These are phyloP conservation scores for Temnopleurus reevesii DNA, from an alignment of 53 echinoderm and acorn worm species.

Conservation along the genomic window DNA sequence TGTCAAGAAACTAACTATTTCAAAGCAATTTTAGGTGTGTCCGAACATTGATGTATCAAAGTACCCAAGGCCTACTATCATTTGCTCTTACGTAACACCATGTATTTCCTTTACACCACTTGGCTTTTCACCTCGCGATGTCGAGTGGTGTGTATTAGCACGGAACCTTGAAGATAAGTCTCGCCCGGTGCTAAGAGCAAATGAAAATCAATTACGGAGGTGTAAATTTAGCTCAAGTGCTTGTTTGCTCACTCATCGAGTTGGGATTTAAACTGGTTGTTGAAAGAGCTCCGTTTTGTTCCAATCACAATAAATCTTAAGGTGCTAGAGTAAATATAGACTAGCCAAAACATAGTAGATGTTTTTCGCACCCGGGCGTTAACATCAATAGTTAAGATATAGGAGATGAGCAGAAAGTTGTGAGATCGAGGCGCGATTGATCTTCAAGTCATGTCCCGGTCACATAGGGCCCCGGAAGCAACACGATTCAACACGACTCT, in stretches of 20 bases:
- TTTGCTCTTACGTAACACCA: neutral
- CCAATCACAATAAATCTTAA: neutral
- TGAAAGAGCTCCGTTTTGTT: neutral
- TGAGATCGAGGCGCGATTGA: too few species aligned
- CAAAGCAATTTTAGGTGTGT: too few species aligned
- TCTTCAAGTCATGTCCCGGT: too few species aligned
- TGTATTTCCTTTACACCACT: neutral
- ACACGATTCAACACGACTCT: too few species aligned
- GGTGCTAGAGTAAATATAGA: neutral
- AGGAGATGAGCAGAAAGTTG: too few species aligned
- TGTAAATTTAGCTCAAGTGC: slow-evolving; percentile 18
- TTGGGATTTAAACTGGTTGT: neutral
- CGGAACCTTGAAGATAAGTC: neutral
- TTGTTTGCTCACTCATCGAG: neutral
- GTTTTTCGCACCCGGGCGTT: slow-evolving; percentile 9
- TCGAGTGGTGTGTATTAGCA: neutral
- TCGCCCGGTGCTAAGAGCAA: neutral
- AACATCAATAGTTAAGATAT: neutral
- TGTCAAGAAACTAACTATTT: too few species aligned
- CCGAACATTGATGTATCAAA: too few species aligned
- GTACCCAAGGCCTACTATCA: neutral
- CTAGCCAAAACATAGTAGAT: neutral
- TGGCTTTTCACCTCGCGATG: neutral
- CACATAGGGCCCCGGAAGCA: too few species aligned
- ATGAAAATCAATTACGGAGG: slow-evolving; percentile 15